These are phyloP conservation scores for Pipistrellus nathusii DNA, from an alignment of 2,797 vertebrate genomes.

Conservation along the genomic window DNA sequence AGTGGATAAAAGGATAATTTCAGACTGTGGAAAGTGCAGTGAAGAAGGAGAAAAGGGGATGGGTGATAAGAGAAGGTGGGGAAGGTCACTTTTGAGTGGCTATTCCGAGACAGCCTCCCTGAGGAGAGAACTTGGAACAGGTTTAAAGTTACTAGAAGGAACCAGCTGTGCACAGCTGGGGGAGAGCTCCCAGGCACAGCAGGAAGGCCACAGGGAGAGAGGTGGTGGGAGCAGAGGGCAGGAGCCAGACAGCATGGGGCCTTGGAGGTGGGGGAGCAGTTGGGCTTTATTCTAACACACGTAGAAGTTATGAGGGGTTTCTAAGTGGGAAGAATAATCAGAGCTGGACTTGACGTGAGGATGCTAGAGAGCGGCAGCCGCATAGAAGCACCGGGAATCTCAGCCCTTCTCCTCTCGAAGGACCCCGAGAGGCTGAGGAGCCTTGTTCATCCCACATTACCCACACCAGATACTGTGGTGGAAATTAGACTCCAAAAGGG, in stretches of 20 bases:
- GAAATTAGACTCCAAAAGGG: neutral
- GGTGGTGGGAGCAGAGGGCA: neutral
- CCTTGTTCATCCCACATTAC: no score
- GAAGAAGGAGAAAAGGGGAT: neutral
- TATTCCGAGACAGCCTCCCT: neutral
- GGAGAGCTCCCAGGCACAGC: neutral
- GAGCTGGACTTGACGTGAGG: neutral
- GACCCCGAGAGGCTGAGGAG: neutral
- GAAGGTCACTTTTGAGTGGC: neutral
- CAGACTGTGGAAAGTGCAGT: neutral
- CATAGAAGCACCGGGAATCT: rapidly evolving
- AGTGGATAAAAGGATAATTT: neutral
- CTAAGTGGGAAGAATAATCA: neutral
- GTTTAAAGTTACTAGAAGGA: neutral
- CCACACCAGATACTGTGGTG: neutral
- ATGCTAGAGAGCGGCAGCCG: neutral
- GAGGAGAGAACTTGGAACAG: neutral
- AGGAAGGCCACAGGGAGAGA: neutral
- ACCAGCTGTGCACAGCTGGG: neutral
- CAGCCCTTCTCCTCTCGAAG: neutral
- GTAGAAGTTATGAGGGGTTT: neutral
- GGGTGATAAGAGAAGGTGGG: neutral
- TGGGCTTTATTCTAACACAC: neutral
- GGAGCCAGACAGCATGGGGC: neutral
- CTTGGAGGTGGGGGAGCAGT: neutral